These are phyloP conservation scores for Enteromius thamalakanensis DNA, from an alignment of 2,797 vertebrate genomes.

Conservation along the genomic window DNA sequence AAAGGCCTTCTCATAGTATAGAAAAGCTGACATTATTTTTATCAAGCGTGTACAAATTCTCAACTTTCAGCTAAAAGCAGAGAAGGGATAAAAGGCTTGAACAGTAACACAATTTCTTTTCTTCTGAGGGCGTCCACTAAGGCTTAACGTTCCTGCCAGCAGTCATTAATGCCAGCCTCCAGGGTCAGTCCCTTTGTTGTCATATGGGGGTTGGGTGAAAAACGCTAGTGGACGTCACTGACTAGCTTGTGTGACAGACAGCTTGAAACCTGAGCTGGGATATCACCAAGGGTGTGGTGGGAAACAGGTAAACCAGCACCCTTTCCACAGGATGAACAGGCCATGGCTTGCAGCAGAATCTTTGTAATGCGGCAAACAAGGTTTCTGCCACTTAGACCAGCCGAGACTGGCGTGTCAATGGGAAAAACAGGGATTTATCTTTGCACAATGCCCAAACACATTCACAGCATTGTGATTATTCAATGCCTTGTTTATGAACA, in stretches of 20 bases:
- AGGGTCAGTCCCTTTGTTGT: conserved; percentile 61
- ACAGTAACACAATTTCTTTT: conserved; percentile 53
- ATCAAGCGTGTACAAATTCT: conserved; percentile 23
- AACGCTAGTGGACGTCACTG: conserved; percentile 52
- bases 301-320: conserved; percentile 62
- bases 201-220: conserved; percentile 50
- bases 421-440: conserved; percentile 27
- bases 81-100: conserved; percentile 25
- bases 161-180: conserved; percentile 60
- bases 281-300: conserved; percentile 63
- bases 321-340: conserved; percentile 53
- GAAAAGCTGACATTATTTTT: conserved; percentile 27
- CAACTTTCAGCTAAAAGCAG: conserved; percentile 43
- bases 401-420: conserved; percentile 25
- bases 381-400: conserved; percentile 42
- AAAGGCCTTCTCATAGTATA: not conserved
- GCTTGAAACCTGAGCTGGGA: conserved; percentile 61
- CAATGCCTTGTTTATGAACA: not conserved
- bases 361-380: conserved; percentile 57
- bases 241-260: conserved; percentile 56
- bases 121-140: conserved; percentile 44
- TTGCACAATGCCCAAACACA: conserved; percentile 25
- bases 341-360: conserved; percentile 60
- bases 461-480: not conserved
- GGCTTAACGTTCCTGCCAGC: conserved; percentile 57